These are phyloP conservation scores for Stenoptilia bipunctidactyla DNA, from an alignment of 2,888 invertebrate genomes.

Conservation along the genomic window DNA sequence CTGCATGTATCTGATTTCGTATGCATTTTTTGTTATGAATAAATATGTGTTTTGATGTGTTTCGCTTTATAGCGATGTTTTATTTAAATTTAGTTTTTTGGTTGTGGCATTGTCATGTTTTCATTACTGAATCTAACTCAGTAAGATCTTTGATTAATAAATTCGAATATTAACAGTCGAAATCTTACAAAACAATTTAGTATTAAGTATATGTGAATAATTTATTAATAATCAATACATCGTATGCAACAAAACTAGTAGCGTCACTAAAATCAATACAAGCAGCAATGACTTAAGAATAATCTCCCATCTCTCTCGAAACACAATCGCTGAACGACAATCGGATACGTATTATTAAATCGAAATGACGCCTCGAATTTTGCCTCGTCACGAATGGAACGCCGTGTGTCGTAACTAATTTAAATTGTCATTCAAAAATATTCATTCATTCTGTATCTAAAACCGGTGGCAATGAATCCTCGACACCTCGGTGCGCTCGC, in stretches of 20 bases:
- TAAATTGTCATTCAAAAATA: constrained; percentile 56
- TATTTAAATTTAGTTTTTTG: background rate
- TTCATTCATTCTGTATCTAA: constrained; percentile 20
- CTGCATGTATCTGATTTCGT: too few relatives aligned
- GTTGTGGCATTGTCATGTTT: background rate
- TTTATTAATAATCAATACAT: too few relatives aligned
- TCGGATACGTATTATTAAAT: constrained; percentile 30
- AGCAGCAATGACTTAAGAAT: constrained; percentile 12
- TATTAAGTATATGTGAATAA: too few relatives aligned
- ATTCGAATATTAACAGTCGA: too few relatives aligned
- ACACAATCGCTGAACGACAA: constrained; percentile 26
- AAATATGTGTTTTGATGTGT: constrained; percentile 1
- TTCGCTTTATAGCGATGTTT: background rate
- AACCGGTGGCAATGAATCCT: constrained; percentile 57
- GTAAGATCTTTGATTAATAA: too few relatives aligned
- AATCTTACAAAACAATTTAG: too few relatives aligned
- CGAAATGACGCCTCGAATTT: constrained; percentile 31
- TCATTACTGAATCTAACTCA: too few relatives aligned
- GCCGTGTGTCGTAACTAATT: constrained; percentile 50
- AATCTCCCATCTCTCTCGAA: constrained; percentile 17
- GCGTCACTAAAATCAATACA: background rate
- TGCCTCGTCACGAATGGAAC: constrained; percentile 53
- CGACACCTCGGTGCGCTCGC: constrained; percentile 36
- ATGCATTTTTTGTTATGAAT: constrained; percentile 9
- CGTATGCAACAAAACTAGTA: too few relatives aligned